Evolutionary conservation across 2,113 vertebrate genomes (phyloP).

Genomic region (Chloroceryle aenea): DNA sequence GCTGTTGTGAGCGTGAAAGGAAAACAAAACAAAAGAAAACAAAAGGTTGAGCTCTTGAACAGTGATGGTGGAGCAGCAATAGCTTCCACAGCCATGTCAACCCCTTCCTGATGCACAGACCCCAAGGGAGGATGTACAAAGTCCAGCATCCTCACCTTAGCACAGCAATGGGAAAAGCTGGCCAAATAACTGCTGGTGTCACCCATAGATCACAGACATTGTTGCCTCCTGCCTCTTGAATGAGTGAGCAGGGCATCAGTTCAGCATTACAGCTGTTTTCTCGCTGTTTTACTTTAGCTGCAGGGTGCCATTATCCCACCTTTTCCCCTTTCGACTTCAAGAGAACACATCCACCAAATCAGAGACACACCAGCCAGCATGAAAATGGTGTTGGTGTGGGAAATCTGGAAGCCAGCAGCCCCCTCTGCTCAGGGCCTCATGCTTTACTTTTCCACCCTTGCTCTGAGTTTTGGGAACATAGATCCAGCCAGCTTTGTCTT

Average conservation of each 20-base stretch:
- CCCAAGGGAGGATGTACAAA: not conserved
- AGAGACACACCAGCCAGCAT: not conserved
- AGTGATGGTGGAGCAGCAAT: not conserved
- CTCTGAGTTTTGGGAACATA: slow-evolving; percentile 40
- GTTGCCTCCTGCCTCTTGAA: not conserved
- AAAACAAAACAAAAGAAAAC: not conserved
- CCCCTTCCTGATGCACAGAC: not conserved
- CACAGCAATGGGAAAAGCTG: not conserved
- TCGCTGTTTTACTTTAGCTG: not conserved
- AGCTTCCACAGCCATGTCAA: not conserved
- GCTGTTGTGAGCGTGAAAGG: not conserved
- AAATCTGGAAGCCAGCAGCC: not conserved
- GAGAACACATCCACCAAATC: not conserved
- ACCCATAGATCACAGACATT: not conserved
- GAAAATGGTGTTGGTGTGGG: not conserved
- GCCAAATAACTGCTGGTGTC: not conserved
- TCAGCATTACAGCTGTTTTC: not conserved
- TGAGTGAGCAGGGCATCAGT: not conserved
- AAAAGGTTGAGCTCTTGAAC: not conserved
- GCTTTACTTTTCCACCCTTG: not conserved
- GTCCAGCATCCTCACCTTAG: not conserved
- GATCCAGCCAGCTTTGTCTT: slow-evolving; percentile 28
- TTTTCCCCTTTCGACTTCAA: not conserved
- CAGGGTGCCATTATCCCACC: not conserved
- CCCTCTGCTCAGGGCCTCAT: not conserved